Base-by-base conservation (phyloP, 1,140 invertebrate genomes). In the Drosophila athabasca region DNA sequence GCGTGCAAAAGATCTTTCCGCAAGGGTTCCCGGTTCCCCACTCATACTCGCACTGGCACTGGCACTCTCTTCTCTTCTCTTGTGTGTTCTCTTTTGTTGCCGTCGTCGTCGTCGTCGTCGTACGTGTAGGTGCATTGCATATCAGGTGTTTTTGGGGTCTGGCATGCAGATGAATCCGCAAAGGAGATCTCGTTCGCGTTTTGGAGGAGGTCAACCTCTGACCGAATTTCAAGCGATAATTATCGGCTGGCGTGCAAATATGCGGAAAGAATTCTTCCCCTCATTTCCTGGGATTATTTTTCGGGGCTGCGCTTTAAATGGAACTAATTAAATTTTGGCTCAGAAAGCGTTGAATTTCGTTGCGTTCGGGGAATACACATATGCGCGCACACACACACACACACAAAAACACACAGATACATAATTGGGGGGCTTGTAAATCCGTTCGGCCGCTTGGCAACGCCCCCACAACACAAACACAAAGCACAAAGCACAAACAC, bases 171-270 rank as follows among this genome's bases (percentile, higher is more conserved):
- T 79, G 64, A 75, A 39, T 13, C 67, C 51, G 17, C 6, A 41
- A 51, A 62, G 54, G 45, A 60, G 52, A 67, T 75, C 58, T 59
- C 62, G 69, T 26, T 54, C 24, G 35, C 35, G 39, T 26, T 44
- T 26, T 52, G 45, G 11, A 8, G 48, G 41, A 55, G 50, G 54
- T 80, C 82, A 87, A 87, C 83, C 83, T 88, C 79, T 87, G 79
- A 87, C 83, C 84, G 83, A 87, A 88, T 88, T 87, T 87, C 59
- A 44, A 76, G 79, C 64, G 83, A 88, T 83, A 88, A 87, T 83
- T 87, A 87, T 88, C 83, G 68, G 51, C 67, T 88, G 66, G 82
- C 82, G 82, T 87, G 82, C 82, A 87, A 87, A 87, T 87, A 87
- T 87, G 82, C 83, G 75, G 70, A 76, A 79, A 85, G 69, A 75